Conservation (phyloP, 2,888 invertebrate genomes). For the Athalia cordata region DNA sequence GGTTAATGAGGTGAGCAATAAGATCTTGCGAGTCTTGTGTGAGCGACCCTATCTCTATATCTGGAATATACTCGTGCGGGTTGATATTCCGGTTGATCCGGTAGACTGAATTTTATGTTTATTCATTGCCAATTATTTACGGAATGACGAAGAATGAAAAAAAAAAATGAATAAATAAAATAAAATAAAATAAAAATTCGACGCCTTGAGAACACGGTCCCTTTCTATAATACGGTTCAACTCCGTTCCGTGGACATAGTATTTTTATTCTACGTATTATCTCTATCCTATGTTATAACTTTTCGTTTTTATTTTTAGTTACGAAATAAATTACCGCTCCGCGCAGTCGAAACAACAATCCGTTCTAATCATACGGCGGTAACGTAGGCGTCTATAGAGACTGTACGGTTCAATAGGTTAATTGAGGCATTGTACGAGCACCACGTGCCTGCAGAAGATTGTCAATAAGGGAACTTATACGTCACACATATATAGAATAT, state of each 20-base stretch:
- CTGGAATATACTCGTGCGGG: not conserved
- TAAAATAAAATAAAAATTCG: too few species aligned
- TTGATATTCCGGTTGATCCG: slow-evolving; percentile 25
- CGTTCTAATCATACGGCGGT: slow-evolving; percentile 21
- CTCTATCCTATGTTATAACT: not conserved
- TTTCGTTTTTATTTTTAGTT: not conserved
- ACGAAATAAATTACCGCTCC: not conserved
- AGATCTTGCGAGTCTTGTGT: not conserved
- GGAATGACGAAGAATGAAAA: too few species aligned
- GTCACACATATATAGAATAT: not conserved
- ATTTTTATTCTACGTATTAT: not conserved
- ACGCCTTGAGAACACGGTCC: too few species aligned
- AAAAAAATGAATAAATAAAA: too few species aligned
- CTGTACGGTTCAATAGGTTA: slow-evolving; percentile 28
- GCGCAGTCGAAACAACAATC: slow-evolving; percentile 22
- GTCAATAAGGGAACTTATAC: not conserved
- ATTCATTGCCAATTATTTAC: not conserved
- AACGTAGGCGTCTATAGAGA: slow-evolving; percentile 24
- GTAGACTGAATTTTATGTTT: slow-evolving; percentile 1
- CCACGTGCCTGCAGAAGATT: slow-evolving; percentile 13
- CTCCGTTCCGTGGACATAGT: too few species aligned
- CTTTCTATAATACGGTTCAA: too few species aligned
- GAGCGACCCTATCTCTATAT: not conserved
- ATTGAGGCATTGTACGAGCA: slow-evolving; percentile 24
- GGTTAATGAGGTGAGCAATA: not conserved